Conservation (phyloP, 2,113 vertebrate species). For the Dipodomys ordii region DNA sequence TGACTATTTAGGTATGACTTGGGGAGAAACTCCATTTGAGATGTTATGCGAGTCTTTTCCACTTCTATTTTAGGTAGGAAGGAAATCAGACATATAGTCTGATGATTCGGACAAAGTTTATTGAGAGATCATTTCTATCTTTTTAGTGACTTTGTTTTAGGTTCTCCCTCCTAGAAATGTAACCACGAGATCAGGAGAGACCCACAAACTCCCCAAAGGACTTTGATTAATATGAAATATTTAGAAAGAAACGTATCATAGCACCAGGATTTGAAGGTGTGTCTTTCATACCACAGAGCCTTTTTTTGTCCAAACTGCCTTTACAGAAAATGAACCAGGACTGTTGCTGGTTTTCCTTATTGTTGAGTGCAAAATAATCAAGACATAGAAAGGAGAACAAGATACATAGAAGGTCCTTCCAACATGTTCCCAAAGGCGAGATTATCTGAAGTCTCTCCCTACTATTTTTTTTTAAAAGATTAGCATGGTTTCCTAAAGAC, state of each 20-base stretch:
- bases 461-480: neutral
- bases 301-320: neutral
- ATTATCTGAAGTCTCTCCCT: neutral
- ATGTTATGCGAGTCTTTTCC: neutral
- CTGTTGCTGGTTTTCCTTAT: too few relatives aligned
- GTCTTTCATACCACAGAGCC: neutral
- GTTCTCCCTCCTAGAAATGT: neutral
- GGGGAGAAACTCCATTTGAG: neutral
- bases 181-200: neutral
- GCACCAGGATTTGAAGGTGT: neutral
- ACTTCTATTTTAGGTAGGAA: neutral
- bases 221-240: neutral
- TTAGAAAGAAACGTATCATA: neutral
- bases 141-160: neutral
- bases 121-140: neutral
- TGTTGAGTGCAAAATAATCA: neutral
- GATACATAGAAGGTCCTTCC: neutral
- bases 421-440: neutral
- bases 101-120: neutral
- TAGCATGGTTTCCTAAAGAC: neutral
- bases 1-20: neutral
- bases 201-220: neutral
- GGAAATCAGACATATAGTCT: neutral
- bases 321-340: neutral
- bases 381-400: neutral